Base-by-base conservation (phyloP, 1,140 invertebrate species). In the Drosophila murphyi region DNA sequence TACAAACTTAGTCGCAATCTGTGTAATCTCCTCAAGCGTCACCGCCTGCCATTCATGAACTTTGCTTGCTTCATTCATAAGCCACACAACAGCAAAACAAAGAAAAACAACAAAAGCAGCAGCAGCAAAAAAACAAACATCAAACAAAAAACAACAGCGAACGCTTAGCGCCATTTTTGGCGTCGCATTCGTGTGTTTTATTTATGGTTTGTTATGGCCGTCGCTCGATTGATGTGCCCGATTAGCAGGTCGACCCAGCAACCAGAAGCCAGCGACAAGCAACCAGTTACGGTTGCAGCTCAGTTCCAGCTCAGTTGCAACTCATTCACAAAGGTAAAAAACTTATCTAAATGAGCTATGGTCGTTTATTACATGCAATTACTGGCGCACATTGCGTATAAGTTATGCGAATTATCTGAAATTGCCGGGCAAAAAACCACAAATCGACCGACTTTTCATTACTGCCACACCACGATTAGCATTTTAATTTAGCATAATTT, bases 331-430 rank as follows among this genome's bases (percentile, higher is more conserved):
- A 71, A 41, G 70, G 57, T 29, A 57, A 76, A 70, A 80, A 82
- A 86, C 77, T 85, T 86, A 85, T 85, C 82, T 86, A 86, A 85
- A 85, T 86, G 82, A 77, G 82, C 57, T 32, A 34, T 68, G 73
- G 37, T 75, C 72, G 56, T 77, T 83, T 85, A 83, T 83, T 80
- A 70, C 81, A 48, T 71, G 81, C 81, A 83, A 83, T 83, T 83
- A 83, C 75, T 54, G 79, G 61, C 73, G 39, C 55, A 73, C 73
- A 50, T 60, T 83, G 81, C 81, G 81, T 85, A 83, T 85, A 82
- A 77, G 81, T 85, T 86, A 85, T 86, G 78, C 68, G 64, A 60
- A 57, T 72, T 65, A 60, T 72, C 52, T 72, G 81, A 60, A 51
- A 82, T 78, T 77, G 63, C 54, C 61, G 57, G 54, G 74, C 79